Conservation (phyloP, 2,113 vertebrate genomes). For the Indri indri region DNA sequence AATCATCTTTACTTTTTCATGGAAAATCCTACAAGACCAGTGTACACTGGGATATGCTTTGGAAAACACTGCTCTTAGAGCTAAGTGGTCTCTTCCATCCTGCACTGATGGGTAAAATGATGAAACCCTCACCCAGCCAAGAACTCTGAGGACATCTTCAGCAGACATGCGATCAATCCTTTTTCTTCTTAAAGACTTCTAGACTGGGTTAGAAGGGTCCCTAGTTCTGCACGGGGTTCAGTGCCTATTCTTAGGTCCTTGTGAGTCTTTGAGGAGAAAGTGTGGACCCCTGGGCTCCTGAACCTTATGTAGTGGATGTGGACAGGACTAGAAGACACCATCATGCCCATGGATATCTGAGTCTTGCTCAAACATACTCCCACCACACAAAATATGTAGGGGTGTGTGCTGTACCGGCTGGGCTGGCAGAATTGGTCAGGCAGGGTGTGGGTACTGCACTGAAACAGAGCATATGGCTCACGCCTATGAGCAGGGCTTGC, state of each 20-base stretch:
- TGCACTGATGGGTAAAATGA: not conserved
- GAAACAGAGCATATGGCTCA: not conserved
- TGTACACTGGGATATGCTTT: not conserved
- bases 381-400: not conserved
- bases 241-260: not conserved
- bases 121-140: not conserved
- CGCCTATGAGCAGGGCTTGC: constrained; percentile 3
- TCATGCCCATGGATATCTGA: not conserved
- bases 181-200: not conserved
- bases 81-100: not conserved
- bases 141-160: not conserved
- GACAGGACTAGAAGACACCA: not conserved
- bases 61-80: not conserved
- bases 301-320: not conserved
- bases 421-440: not conserved
- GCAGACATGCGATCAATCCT: not conserved
- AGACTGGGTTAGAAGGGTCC: not conserved
- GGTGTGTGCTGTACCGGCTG: not conserved
- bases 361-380: not conserved
- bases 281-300: not conserved
- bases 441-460: not conserved
- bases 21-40: not conserved
- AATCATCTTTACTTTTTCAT: not conserved
- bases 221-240: not conserved
- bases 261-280: not conserved